Evolutionary conservation across 2,113 vertebrate species (phyloP), one percentile per base, ranked within the genome.

Genomic region (Crotalus viridis): DNA sequence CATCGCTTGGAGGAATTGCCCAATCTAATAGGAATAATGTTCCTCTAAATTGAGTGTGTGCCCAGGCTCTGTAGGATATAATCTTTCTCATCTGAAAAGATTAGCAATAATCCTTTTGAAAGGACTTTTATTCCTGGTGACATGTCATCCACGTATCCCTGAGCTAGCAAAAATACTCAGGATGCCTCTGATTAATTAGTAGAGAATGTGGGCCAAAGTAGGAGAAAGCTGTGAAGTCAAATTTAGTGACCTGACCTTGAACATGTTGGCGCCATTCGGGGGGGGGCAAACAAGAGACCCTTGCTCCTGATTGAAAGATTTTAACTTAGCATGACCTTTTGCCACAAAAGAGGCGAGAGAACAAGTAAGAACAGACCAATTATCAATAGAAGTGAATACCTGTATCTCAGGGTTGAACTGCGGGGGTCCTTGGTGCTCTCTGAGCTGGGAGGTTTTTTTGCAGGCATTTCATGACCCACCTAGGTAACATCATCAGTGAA

Each of bases 81-180:
- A 87, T 96, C 90, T 5, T 74, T 94, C 94, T 93, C 57, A 95
- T 81, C 74, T 81, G 17, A 81, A 81, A 81, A 43, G 74, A 81
- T 81, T 43, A 81, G 92, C 46, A 43, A 48, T 88, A 48, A 86
- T 0, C 46, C 57, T 89, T 95, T 95, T 96, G 93, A 95, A 94
- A 96, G 90, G 85, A 2, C 86, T 94, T 91, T 88, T 96, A 94
- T 94, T 93, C 48, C 94, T 95, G 94, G 91, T 93, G 94, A 55
- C 85, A 1, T 0, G 1, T 33, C 87, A 85, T 95, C 90, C 94
- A 96, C 94, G 96, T 96, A 94, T 95, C 97, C 90, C 95, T 59
- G 92, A 89, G 88, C 94, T 95, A 94, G 94, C 93, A 92, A 21
- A 88, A 85, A 93, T 57, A 54, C 54, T 81, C 51, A 85, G 54